phyloP scores from a whole-genome alignment of 2,888 invertebrate species.

The Cantharis nigra region DNA sequence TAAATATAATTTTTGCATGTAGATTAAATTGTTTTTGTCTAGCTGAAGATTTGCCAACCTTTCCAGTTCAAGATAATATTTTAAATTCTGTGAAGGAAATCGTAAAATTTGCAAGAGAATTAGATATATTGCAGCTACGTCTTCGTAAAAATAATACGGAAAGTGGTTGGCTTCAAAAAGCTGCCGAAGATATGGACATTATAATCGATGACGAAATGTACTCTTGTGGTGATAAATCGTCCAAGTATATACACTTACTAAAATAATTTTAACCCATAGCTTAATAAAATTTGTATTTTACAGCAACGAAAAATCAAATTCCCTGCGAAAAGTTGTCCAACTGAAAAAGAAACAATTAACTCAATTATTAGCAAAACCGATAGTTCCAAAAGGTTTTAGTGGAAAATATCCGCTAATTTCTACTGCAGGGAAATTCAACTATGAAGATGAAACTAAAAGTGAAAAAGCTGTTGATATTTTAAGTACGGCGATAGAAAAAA shows the following conservation, averaged over 20 bases:
- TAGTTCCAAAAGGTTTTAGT: slow-evolving; percentile 72
- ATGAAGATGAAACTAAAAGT: slow-evolving; percentile 41
- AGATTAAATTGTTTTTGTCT: slow-evolving; percentile 37
- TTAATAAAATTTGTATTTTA: slow-evolving; percentile 36
- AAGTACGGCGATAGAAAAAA: slow-evolving; percentile 52
- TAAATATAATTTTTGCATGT: background rate
- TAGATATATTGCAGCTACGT: slow-evolving; percentile 77
- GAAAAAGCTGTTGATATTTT: slow-evolving; percentile 61
- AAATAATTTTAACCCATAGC: slow-evolving; percentile 10
- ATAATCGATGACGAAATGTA: slow-evolving; percentile 79
- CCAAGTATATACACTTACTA: background rate
- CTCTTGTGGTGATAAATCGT: slow-evolving; percentile 24
- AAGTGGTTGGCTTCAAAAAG: slow-evolving; percentile 83
- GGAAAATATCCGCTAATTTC: slow-evolving; percentile 62
- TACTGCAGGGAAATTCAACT: slow-evolving; percentile 36
- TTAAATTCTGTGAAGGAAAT: slow-evolving; percentile 70
- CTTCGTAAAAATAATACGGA: slow-evolving; percentile 67
- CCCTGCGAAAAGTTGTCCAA: slow-evolving; percentile 54
- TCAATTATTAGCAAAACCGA: slow-evolving; percentile 60
- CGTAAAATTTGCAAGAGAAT: slow-evolving; percentile 75
- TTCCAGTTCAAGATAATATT: slow-evolving; percentile 73
- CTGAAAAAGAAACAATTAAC: slow-evolving; percentile 60
- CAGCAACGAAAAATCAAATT: slow-evolving; percentile 39
- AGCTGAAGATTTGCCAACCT: slow-evolving; percentile 83
- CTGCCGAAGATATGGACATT: slow-evolving; percentile 89